Evolutionary conservation across 2,797 vertebrate genomes (phyloP), one percentile per base, ranked within the genome.

Genomic region (Sebastolobus altivelis): DNA sequence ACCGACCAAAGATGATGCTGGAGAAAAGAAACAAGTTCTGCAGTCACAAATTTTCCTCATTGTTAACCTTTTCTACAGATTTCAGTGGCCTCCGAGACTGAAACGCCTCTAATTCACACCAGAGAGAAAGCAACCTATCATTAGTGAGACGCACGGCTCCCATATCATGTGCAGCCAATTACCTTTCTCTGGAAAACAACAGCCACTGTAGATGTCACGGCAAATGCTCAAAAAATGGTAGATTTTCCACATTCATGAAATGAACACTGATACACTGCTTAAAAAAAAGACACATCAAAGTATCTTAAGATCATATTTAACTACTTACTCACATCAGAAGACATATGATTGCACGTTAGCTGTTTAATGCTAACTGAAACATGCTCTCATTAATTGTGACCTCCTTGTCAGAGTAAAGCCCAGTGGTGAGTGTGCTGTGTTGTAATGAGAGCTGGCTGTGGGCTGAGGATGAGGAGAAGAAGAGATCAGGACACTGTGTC

Each of bases 391-490:
- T 86, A 87, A 31, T 46, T 27, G 49, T 77, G 75, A 89, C 82
- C 82, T 79, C 68, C 66, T 72, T 84, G 85, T 84, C 79, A 43
- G 71, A 77, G 69, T 61, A 54, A 82, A 82, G 78, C 72, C 61
- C 46, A 62, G 75, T 63, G 40, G 54, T 77, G 69, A 81, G 72
- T 80, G 63, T 75, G 77, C 27, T 63, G 66, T 72, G 83, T 72
- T 81, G 84, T 86, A 90, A 94, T 85, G 81, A 91, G 71, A 92
- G 81, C 77, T 78, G 72, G 68, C 70, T 89, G 83, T 72, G 82
- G 63, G 72, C 73, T 80, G 74, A 85, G 77, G 83, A 82, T 33
- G 78, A 86, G 73, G 37, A 81, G 35, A 49, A 79, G 75, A 62
- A 87, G 63, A 74, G 75, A 84, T 84, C 60, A 78, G 87, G 58